Evolutionary conservation across 2,888 invertebrate species (phyloP).

Genomic region (Molanna angustata): DNA sequence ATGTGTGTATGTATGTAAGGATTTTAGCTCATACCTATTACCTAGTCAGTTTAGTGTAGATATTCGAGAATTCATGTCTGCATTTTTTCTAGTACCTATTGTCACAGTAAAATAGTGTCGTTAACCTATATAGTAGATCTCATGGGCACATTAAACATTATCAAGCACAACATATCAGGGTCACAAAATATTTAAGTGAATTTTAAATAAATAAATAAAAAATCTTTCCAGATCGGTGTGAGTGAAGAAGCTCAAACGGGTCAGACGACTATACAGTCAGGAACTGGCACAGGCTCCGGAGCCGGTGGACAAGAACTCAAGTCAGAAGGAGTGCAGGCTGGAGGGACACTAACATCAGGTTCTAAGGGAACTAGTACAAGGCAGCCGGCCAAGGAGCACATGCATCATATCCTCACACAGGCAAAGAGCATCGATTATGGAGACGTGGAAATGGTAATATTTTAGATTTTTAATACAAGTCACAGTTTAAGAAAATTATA

Average conservation of each 20-base stretch:
- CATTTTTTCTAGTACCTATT: too few relatives aligned
- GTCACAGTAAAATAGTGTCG: too few relatives aligned
- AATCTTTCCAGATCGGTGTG: conserved; percentile 39
- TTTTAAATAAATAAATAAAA: too few relatives aligned
- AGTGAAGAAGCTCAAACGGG: conserved; percentile 48
- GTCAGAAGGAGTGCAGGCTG: conserved; percentile 83
- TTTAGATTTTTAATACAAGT: neutral
- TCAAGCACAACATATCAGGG: too few relatives aligned
- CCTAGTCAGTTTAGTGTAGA: too few relatives aligned
- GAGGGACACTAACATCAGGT: conserved; percentile 64
- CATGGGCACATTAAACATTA: too few relatives aligned
- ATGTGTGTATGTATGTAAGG: too few relatives aligned
- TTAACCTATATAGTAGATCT: too few relatives aligned
- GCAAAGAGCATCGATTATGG: conserved; percentile 66
- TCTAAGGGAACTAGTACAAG: conserved; percentile 62
- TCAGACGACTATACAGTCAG: conserved; percentile 35
- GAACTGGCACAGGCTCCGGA: conserved; percentile 35
- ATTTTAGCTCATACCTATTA: too few relatives aligned
- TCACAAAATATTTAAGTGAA: too few relatives aligned
- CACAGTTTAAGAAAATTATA: too few relatives aligned
- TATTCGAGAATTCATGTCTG: too few relatives aligned
- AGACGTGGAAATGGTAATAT: conserved; percentile 61
- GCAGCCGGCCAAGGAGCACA: conserved; percentile 49
- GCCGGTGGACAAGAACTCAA: conserved; percentile 49
- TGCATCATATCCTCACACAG: conserved; percentile 52